Evolutionary conservation across 2,113 vertebrate genomes (phyloP).

Genomic region (Chroicocephalus ridibundus): DNA sequence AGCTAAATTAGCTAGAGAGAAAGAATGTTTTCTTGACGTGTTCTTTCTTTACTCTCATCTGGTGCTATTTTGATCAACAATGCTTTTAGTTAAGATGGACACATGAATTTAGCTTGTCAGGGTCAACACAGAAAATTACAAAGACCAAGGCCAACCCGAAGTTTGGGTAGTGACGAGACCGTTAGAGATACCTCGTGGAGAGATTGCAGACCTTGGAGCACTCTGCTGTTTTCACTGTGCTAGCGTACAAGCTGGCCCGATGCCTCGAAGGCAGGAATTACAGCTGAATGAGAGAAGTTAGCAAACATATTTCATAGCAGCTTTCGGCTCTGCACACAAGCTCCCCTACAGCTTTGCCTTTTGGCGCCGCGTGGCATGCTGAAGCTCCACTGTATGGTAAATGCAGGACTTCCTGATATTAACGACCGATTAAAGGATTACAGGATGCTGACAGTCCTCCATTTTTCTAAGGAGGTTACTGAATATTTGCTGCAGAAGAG

Average conservation of each 20-base stretch:
- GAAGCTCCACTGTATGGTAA: not conserved
- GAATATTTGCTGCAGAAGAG: not conserved
- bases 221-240: not conserved
- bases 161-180: not conserved
- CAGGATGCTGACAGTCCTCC: not conserved
- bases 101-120: not conserved
- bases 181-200: not conserved
- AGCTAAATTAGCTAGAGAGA: not conserved
- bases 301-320: not conserved
- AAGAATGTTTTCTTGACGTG: not conserved
- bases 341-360: not conserved
- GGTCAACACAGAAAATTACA: not conserved
- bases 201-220: not conserved
- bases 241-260: not conserved
- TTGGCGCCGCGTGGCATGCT: not conserved
- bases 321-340: not conserved
- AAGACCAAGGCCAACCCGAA: not conserved
- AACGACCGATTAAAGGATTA: not conserved
- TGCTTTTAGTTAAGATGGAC: not conserved
- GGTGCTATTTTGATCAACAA: not conserved
- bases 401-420: not conserved
- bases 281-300: not conserved
- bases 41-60: not conserved
- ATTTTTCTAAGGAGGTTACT: not conserved
- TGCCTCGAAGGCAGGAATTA: not conserved